These are phyloP conservation scores for Bicyclus anynana DNA, from an alignment of 1,140 invertebrate genomes.

Conservation along the genomic window DNA sequence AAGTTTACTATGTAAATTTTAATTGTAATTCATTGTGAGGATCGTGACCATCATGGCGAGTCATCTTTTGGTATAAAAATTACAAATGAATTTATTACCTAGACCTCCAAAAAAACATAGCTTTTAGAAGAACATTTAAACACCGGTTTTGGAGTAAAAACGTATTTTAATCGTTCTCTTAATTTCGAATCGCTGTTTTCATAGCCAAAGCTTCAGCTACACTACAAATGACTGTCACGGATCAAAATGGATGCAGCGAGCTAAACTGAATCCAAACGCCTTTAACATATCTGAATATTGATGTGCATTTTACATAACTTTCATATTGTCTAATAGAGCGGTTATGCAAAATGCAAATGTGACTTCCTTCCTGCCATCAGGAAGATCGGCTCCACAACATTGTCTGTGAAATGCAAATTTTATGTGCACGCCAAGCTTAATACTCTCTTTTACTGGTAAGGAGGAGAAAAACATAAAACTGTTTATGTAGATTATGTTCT, in stretches of 20 bases:
- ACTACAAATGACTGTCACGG: slow-evolving; percentile 58
- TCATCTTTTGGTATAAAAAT: no score
- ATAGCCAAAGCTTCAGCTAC: slow-evolving; percentile 20
- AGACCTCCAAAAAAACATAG: no score
- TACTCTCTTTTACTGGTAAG: not conserved
- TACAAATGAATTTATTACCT: no score
- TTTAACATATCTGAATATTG: slow-evolving; percentile 24
- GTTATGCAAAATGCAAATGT: slow-evolving; percentile 12
- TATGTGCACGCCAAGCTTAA: not conserved
- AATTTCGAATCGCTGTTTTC: not conserved
- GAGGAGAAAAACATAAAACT: not conserved
- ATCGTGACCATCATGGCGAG: no score
- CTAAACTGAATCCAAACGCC: slow-evolving; percentile 22
- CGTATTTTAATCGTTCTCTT: not conserved
- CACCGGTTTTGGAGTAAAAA: no score
- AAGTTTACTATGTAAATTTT: no score
- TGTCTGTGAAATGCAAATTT: slow-evolving; percentile 6
- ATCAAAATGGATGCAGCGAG: slow-evolving; percentile 30
- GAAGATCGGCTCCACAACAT: slow-evolving; percentile 5
- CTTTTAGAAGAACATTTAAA: no score
- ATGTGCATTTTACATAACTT: slow-evolving; percentile 19
- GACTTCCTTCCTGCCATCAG: slow-evolving; percentile 6
- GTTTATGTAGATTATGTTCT: no score
- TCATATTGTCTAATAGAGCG: slow-evolving; percentile 12
- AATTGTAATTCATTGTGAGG: no score